These are phyloP conservation scores for Chlamydotis undulata DNA, from an alignment of 2,113 vertebrate genomes.

Conservation along the genomic window DNA sequence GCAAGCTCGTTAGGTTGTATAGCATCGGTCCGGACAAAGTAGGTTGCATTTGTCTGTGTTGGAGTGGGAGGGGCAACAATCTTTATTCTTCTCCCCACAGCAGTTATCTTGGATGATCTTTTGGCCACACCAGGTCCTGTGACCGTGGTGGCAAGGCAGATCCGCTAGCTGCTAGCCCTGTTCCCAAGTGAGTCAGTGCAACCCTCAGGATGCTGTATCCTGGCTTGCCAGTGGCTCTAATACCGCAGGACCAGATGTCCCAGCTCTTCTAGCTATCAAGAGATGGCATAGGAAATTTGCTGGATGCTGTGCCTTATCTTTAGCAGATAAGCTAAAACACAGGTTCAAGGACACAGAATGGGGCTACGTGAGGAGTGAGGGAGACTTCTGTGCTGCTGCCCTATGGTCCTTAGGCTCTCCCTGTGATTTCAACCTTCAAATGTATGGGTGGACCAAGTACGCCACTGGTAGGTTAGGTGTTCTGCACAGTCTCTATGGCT, in stretches of 20 bases:
- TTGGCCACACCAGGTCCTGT: fast-evolving
- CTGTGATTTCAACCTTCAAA: background rate
- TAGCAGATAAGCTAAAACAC: background rate
- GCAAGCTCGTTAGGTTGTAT: background rate
- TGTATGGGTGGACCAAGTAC: background rate
- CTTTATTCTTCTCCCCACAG: background rate
- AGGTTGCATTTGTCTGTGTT: background rate
- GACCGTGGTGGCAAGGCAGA: background rate
- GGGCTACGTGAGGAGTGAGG: fast-evolving
- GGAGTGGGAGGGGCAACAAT: background rate
- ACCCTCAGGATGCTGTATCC: background rate
- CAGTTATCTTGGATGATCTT: background rate
- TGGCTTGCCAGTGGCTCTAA: background rate
- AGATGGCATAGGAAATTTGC: background rate
- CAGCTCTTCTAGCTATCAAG: background rate
- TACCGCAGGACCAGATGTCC: fast-evolving
- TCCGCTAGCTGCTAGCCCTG: background rate
- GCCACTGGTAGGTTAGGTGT: background rate
- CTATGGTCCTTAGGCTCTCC: background rate
- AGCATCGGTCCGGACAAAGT: fast-evolving
- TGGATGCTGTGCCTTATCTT: background rate
- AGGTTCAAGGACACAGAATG: background rate
- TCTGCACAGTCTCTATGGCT: background rate
- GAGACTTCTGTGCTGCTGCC: background rate
- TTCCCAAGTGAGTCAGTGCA: background rate